A percentile compares a stretch with the other conserved stretches of the same genome.
phyloP scores from a whole-genome alignment of 2,113 vertebrate genomes.

The Pseudopodoces humilis region DNA sequence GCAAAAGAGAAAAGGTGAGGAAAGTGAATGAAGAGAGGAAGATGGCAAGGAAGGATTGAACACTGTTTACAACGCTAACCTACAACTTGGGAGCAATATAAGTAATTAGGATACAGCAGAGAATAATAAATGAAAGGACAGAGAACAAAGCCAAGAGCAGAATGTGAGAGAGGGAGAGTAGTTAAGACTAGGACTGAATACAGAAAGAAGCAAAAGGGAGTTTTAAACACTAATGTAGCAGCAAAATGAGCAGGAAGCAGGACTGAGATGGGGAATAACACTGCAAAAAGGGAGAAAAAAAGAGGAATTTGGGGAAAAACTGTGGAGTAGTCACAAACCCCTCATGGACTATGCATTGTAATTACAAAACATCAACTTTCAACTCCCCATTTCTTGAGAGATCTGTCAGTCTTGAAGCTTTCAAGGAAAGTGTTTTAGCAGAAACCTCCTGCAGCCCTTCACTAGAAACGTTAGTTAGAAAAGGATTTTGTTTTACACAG shows the following conservation, averaged over 20 bases:
- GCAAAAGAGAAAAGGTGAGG: background rate
- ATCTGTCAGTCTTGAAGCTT: background rate
- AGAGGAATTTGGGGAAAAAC: background rate
- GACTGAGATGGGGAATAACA: background rate
- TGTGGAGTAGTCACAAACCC: background rate
- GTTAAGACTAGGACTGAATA: background rate
- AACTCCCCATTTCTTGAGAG: background rate
- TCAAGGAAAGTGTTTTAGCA: background rate
- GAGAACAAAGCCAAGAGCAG: background rate
- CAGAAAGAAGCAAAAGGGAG: background rate
- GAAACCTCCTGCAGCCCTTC: background rate
- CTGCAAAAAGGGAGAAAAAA: background rate
- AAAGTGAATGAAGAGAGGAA: background rate
- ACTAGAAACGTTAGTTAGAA: background rate
- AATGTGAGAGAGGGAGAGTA: background rate
- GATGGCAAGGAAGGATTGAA: background rate
- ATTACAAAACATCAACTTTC: background rate
- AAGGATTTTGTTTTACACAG: background rate
- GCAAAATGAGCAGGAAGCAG: background rate
- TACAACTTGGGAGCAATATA: constrained; percentile 23
- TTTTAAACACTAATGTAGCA: background rate
- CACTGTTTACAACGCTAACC: constrained; percentile 13
- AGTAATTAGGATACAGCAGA: background rate
- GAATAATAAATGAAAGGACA: constrained; percentile 17
- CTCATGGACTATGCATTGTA: background rate